Percentiles rank a stretch among this genome's conserved stretches.
These are phyloP conservation scores for Babylonia areolata DNA, from an alignment of 1,140 invertebrate species.

Conservation along the genomic window DNA sequence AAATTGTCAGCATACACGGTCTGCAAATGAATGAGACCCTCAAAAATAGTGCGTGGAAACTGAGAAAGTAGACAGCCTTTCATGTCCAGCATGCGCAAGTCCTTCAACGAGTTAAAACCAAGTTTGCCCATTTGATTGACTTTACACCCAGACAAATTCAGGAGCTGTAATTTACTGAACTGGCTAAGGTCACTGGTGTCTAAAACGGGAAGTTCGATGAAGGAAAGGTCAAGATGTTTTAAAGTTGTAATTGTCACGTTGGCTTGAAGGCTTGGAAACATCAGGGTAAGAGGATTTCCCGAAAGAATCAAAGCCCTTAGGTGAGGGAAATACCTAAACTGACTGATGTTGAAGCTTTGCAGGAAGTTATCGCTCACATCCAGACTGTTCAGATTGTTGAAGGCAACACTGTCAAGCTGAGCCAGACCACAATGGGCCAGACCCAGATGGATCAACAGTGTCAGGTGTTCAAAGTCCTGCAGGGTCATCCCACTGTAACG, in stretches of 20 bases:
- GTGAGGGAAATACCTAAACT: background rate
- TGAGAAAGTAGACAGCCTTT: background rate
- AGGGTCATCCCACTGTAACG: background rate
- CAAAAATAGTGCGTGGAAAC: constrained; percentile 38
- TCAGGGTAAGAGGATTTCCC: background rate
- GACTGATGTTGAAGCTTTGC: background rate
- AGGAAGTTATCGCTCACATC: constrained; percentile 41
- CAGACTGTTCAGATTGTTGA: background rate
- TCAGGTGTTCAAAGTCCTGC: background rate
- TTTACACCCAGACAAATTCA: constrained; percentile 15
- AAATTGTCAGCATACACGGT: constrained; percentile 45
- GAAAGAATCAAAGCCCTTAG: constrained; percentile 29
- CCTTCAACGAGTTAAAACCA: background rate
- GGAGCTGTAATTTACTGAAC: constrained; percentile 1
- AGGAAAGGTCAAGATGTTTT: background rate
- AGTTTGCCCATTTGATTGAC: background rate
- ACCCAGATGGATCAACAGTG: background rate
- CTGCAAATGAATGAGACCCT: constrained; percentile 37
- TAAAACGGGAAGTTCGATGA: constrained; percentile 3
- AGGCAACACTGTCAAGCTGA: background rate
- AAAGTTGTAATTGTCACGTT: background rate
- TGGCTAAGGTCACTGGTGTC: background rate
- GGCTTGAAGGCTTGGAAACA: background rate
- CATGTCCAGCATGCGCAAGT: background rate
- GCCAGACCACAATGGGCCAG: background rate